Base-by-base conservation (phyloP, 1,140 invertebrate species). In the Dendroctonus valens region DNA sequence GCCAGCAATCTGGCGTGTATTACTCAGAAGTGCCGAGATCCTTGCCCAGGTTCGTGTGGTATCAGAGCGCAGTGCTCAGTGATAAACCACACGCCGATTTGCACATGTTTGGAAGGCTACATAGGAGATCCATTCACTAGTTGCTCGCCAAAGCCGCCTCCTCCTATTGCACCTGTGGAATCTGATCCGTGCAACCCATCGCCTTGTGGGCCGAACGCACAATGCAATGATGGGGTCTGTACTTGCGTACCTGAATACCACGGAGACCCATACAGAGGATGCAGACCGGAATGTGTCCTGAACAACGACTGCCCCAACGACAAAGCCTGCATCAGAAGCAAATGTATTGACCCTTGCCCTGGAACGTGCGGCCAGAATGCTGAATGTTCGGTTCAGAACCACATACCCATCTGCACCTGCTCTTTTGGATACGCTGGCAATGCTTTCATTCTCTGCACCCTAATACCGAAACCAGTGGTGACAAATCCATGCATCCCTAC, bases 171-270 rank as follows among this genome's bases (percentile, higher is more conserved):
- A 52, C 74, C 76, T 55, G 79, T 83, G 69, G 81, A 81, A 61
- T 78, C 79, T 3, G 82, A 86, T 70, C 81, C 85, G 2, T 91
- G 90, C 70, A 83, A 87, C 78, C 90, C 90, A 7, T 89, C 89
- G 7, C 89, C 89, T 5, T 92, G 90, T 80, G 91, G 91, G 46
- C 74, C 77, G 14, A 93, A 93, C 78, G 86, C 91, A 7, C 82
- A 87, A 71, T 94, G 92, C 75, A 85, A 88, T 41, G 81, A 87
- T 55, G 82, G 85, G 14, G 74, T 81, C n/a, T 89, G 88, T 67
- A 79, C 78, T n/a, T 89, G 88, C 71, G 69, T 85, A 66, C 80
- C 83, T 6, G 85, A 86, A 70, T 89, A 86, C 72, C 81, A 81
- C 65, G 88, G 88, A 7, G 84, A 89, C 75, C 86, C 88, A 11